phyloP scores from a whole-genome alignment of 2,797 vertebrate genomes.

The Parauchenoglanis ngamensis region DNA sequence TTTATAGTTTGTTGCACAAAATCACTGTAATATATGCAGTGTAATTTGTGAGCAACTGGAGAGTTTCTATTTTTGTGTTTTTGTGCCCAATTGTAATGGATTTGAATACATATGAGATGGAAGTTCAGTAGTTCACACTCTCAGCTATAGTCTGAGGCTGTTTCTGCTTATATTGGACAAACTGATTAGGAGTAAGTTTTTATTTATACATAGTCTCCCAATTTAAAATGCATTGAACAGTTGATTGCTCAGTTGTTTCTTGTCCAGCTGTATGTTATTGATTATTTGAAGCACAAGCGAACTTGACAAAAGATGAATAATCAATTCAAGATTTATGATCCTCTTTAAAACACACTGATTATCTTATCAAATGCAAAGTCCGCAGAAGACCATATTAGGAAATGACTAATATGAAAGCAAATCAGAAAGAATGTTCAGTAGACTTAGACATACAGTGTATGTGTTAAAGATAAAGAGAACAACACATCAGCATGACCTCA shows the following conservation, averaged over 20 bases:
- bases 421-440: background rate
- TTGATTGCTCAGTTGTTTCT: background rate
- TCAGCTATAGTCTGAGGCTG: background rate
- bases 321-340: background rate
- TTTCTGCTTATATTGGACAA: background rate
- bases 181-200: background rate
- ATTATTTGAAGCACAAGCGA: background rate
- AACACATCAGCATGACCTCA: background rate
- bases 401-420: background rate
- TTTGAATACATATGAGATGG: background rate
- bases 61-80: background rate
- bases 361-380: background rate
- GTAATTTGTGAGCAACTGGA: background rate
- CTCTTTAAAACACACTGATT: background rate
- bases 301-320: background rate
- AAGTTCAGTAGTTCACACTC: background rate
- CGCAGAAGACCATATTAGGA: background rate
- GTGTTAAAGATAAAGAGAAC: background rate
- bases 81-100: background rate
- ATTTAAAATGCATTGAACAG: background rate
- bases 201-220: background rate
- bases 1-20: background rate
- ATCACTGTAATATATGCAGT: background rate
- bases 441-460: background rate
- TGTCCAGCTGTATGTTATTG: slow-evolving; percentile 6